Evolutionary conservation across 2,113 vertebrate genomes (phyloP), one percentile per base, ranked within the genome.

Genomic region (Ariopsis seemanni): DNA sequence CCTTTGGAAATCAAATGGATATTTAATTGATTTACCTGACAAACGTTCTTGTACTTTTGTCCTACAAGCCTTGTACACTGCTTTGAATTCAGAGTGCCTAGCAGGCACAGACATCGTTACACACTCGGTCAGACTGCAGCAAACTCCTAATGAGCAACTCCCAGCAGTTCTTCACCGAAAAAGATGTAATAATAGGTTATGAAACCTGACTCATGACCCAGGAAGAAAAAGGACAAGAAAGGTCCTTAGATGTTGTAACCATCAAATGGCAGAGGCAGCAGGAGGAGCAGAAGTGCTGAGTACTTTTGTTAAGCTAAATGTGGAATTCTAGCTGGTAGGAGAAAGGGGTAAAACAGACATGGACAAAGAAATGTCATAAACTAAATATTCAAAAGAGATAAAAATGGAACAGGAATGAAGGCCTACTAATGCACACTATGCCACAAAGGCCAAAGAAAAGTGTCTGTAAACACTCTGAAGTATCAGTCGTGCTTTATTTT

Each of bases 11-110:
- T 22, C 20, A 25, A 20, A 80, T 86, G 30, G 42, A 86, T 86
- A 34, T 88, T 88, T 88, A 83, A 84, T 88, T 88, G 86, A 83
- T 88, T 84, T 83, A 27, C 58, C 58, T 65, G 86, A 77, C 57
- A 81, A 81, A 86, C 22, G 63, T 71, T 86, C 85, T 71, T 81
- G 85, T 81, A 71, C 63, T 69, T 86, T 86, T 86, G 85, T 86
- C 77, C 53, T 81, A 86, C 85, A 81, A 81, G 63, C 63, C 62
- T 81, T 3, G 14, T 55, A 42, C 71, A 60, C 12, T 77, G 86
- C 60, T 87, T 87, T 87, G 57, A 83, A 87, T 87, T 65, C 69
- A 55, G n/a, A 42, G 69, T 34, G 69, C 55, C 57, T 34, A 72
- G 55, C 55, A 63, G 81, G 71, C 58, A 55, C 52, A 67, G 58